phyloP scores from a whole-genome alignment of 2,113 vertebrate species.

The Brienomyrus longianalis region DNA sequence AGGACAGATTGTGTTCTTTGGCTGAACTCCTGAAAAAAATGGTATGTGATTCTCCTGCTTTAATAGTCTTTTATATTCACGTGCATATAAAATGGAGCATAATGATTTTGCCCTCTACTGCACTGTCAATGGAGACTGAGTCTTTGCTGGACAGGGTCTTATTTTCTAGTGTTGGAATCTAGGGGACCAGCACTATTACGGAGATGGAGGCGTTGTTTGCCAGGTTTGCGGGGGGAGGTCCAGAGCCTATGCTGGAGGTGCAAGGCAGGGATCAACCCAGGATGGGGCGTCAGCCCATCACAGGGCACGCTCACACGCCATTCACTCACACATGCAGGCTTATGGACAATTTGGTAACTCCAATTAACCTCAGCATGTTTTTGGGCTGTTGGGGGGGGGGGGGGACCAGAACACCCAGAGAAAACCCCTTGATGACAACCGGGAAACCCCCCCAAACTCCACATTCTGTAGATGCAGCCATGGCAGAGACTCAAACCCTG shows the following conservation, averaged over 20 bases:
- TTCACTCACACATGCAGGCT: background rate
- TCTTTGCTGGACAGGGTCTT: background rate
- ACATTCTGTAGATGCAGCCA: background rate
- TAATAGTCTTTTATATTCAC: background rate
- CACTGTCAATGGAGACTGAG: background rate
- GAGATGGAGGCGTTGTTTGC: too few relatives aligned
- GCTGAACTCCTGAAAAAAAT: background rate
- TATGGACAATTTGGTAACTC: background rate
- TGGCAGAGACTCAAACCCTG: background rate
- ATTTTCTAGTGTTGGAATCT: background rate
- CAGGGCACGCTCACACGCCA: background rate
- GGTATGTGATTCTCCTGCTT: background rate
- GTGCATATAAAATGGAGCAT: background rate
- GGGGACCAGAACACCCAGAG: background rate
- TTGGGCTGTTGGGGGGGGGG: background rate
- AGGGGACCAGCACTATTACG: background rate
- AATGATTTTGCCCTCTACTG: background rate
- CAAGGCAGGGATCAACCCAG: background rate
- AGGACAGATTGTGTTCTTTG: slow-evolving; percentile 2
- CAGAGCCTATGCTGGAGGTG: background rate
- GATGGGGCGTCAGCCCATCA: background rate
- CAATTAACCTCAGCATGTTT: background rate
- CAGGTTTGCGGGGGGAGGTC: background rate
- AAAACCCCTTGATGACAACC: background rate
- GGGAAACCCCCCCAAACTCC: background rate